Percentiles rank a stretch among this genome's conserved stretches.
phyloP scores from a whole-genome alignment of 2,888 invertebrate genomes.

The Epirrita christyi region DNA sequence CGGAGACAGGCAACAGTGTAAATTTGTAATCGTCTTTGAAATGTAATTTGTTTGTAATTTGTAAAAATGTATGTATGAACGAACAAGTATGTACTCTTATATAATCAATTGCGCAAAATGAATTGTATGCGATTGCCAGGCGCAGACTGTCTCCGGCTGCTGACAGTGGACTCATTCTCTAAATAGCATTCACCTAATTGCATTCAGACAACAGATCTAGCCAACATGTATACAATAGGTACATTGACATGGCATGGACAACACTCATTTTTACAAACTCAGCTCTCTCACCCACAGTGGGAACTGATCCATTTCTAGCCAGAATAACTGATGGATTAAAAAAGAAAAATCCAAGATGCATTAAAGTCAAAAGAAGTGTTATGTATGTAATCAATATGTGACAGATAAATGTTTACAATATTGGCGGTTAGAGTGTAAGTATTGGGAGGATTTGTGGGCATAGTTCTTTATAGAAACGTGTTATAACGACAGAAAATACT shows the following conservation, averaged over 20 bases:
- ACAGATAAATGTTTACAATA: constrained; percentile 14
- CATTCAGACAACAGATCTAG: constrained; percentile 81
- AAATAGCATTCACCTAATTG: constrained; percentile 81
- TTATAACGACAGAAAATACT: constrained; percentile 24
- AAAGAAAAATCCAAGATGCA: constrained; percentile 76
- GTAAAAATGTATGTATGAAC: neutral
- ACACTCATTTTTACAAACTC: constrained; percentile 76
- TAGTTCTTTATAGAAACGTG: constrained; percentile 25
- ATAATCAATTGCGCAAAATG: constrained; percentile 24
- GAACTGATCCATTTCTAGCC: constrained; percentile 87
- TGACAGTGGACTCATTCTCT: constrained; percentile 73
- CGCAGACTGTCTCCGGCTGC: constrained; percentile 71
- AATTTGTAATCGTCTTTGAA: neutral
- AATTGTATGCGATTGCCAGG: constrained; percentile 31
- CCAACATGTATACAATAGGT: constrained; percentile 68
- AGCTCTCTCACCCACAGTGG: constrained; percentile 87
- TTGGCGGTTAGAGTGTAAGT: constrained; percentile 24
- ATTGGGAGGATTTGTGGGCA: constrained; percentile 24
- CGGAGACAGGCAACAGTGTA: constrained; percentile 65
- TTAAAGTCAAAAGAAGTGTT: constrained; percentile 55
- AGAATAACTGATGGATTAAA: constrained; percentile 85
- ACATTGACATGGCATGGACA: constrained; percentile 76
- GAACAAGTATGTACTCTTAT: neutral
- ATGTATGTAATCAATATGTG: constrained; percentile 28
- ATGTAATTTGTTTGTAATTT: neutral